phyloP scores from a whole-genome alignment of 2,113 vertebrate species.

The Oryzias melastigma region DNA sequence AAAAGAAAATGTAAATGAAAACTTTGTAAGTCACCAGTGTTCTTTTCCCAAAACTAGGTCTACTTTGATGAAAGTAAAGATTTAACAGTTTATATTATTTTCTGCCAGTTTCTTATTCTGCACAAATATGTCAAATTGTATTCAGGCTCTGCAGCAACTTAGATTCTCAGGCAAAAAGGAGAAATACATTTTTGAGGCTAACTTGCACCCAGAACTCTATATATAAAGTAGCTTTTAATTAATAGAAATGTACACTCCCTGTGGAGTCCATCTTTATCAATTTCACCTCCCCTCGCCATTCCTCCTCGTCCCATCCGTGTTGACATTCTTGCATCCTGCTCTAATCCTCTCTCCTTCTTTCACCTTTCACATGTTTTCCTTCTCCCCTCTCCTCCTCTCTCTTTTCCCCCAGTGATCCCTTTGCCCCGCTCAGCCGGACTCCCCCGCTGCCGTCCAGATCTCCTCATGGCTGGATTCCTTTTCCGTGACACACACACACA shows the following conservation, averaged over 20 bases:
- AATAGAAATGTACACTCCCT: not conserved
- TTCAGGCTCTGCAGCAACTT: too few relatives aligned
- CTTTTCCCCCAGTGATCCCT: conserved; percentile 53
- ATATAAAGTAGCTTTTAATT: too few relatives aligned
- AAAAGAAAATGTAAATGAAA: too few relatives aligned
- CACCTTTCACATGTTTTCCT: conserved; percentile 44
- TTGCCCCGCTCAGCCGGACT: conserved; percentile 36
- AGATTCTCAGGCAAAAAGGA: too few relatives aligned
- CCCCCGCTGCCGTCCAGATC: conserved; percentile 21
- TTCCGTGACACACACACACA: not conserved
- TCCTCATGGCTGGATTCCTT: conserved; percentile 49
- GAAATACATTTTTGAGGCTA: too few relatives aligned
- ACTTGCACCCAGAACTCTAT: not conserved
- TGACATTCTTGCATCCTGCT: conserved; percentile 15
- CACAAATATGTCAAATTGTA: too few relatives aligned
- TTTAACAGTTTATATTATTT: too few relatives aligned
- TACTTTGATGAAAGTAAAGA: too few relatives aligned
- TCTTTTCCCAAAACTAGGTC: too few relatives aligned
- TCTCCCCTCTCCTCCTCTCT: conserved; percentile 2
- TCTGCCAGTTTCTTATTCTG: too few relatives aligned
- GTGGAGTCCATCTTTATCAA: not conserved
- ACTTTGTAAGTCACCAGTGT: too few relatives aligned
- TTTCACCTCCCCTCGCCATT: not conserved
- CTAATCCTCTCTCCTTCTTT: conserved; percentile 22
- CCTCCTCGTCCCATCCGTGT: not conserved